These are phyloP conservation scores for Heloderma charlesbogerti DNA, from an alignment of 2,113 vertebrate species.

Conservation along the genomic window DNA sequence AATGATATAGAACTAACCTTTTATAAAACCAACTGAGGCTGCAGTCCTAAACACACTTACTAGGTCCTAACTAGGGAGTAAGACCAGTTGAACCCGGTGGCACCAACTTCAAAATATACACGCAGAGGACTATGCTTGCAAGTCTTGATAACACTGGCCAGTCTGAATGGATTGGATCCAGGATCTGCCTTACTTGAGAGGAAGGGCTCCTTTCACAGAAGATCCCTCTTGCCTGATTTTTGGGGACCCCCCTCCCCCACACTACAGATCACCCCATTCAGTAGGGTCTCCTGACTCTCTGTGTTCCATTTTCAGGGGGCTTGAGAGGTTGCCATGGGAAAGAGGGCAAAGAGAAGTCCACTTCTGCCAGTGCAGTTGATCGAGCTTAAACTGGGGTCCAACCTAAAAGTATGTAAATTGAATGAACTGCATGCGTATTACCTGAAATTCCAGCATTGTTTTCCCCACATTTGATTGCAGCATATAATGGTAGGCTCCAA, in stretches of 20 bases:
- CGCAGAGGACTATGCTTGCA: not conserved
- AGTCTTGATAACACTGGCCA: not conserved
- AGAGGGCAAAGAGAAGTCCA: too few species aligned
- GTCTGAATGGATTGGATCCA: not conserved
- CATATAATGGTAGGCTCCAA: conserved; percentile 90
- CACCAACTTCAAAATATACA: not conserved
- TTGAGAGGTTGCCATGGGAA: too few species aligned
- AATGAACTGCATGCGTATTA: conserved; percentile 53
- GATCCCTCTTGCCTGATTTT: not conserved
- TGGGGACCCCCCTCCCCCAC: too few species aligned
- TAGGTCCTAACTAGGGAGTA: not conserved
- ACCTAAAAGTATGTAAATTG: not conserved
- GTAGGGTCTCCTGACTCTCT: too few species aligned
- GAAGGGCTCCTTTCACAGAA: too few species aligned
- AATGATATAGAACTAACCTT: not conserved
- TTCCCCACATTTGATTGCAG: conserved; percentile 85
- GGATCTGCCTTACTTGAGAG: too few species aligned
- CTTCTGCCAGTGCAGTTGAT: too few species aligned
- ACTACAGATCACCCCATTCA: too few species aligned
- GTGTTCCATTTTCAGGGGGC: too few species aligned
- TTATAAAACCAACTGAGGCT: not conserved
- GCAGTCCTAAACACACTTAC: not conserved
- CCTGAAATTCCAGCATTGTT: conserved; percentile 95
- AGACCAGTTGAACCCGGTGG: not conserved
- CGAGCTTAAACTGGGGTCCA: not conserved